phyloP scores from a whole-genome alignment of 2,797 vertebrate species.

The Pangasius sanitwongsei region DNA sequence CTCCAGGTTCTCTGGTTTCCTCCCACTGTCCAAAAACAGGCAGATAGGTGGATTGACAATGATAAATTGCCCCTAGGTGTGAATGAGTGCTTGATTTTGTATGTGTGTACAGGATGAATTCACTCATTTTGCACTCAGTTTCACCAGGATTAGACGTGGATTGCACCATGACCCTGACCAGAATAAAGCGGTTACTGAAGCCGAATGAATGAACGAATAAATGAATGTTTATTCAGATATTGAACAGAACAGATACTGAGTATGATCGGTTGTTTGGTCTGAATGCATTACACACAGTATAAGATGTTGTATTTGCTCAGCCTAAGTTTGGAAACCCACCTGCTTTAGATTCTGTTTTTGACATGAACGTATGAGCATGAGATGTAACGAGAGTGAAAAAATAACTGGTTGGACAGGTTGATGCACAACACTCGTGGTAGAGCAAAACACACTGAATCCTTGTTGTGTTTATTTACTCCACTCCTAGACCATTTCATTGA shows the following conservation, averaged over 20 bases:
- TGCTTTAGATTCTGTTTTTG: not conserved
- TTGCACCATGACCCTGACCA: not conserved
- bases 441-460: not conserved
- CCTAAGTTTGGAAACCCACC: not conserved
- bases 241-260: not conserved
- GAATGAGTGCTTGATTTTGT: not conserved
- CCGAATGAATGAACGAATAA: not conserved
- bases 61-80: not conserved
- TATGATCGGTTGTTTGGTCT: not conserved
- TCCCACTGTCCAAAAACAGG: not conserved
- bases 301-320: not conserved
- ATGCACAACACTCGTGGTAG: not conserved
- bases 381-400: not conserved
- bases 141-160: not conserved
- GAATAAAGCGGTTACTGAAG: not conserved
- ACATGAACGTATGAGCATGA: not conserved
- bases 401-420: not conserved
- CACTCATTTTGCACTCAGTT: not conserved
- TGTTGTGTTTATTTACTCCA: slow-evolving; percentile 24
- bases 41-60: not conserved
- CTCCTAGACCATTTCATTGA: slow-evolving; percentile 23
- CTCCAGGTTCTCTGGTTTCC: not conserved
- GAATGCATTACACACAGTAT: not conserved
- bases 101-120: not conserved
- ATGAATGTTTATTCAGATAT: not conserved